Percentiles rank a stretch among this genome's conserved stretches.
Conservation (phyloP, 64 coral and sea anemone species). For the Montipora efflorescens region DNA sequence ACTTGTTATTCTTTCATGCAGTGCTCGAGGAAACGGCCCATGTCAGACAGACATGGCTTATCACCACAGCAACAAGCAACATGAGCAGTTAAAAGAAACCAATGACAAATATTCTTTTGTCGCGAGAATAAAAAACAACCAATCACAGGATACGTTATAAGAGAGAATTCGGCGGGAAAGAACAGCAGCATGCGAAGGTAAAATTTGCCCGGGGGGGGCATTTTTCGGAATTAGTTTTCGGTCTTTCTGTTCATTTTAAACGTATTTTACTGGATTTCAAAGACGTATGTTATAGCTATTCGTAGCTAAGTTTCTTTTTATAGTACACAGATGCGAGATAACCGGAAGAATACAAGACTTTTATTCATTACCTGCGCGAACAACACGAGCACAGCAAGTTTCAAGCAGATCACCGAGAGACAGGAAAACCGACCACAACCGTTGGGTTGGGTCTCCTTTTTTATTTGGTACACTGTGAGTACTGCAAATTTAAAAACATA, state of each 20-base stretch:
- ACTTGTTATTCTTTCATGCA: background rate
- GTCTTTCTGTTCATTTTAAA: background rate
- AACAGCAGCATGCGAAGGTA: background rate
- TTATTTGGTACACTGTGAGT: too few relatives aligned
- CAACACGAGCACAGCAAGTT: background rate
- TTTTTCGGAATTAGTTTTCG: background rate
- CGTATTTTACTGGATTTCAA: background rate
- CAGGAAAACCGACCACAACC: too few relatives aligned
- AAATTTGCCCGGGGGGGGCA: background rate
- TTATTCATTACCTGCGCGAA: background rate
- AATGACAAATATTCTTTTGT: conserved; percentile 70
- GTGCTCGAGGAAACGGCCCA: background rate
- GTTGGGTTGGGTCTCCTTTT: too few relatives aligned
- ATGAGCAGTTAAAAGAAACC: conserved; percentile 32
- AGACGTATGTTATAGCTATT: background rate
- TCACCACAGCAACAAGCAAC: conserved; percentile 77
- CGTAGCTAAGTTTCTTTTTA: background rate
- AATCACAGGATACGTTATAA: conserved; percentile 1
- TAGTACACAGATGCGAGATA: background rate
- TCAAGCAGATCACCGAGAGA: too few relatives aligned
- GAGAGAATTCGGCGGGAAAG: conserved; percentile 32
- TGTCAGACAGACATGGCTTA: background rate
- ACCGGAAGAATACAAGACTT: background rate
- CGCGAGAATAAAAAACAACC: background rate
- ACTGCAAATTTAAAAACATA: too few relatives aligned